Conservation (phyloP, 1,140 invertebrate species). For the Zaprionus ghesquierei region DNA sequence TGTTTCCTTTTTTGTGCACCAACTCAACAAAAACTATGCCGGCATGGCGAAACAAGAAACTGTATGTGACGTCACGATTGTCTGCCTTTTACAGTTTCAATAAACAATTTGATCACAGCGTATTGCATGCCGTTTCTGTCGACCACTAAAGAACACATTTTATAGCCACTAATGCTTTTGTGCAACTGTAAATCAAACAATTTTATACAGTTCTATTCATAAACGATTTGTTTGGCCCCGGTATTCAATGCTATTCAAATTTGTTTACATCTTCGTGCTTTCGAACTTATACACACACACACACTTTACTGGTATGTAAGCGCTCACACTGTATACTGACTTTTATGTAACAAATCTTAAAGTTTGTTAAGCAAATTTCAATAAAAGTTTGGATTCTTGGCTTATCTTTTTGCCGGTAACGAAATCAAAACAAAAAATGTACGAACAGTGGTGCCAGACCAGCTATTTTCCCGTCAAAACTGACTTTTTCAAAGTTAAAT, state of each 20-base stretch:
- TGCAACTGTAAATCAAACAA: constrained; percentile 6
- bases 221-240: constrained; percentile 37
- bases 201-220: constrained; percentile 11
- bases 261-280: constrained; percentile 25
- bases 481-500: too few relatives aligned
- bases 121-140: neutral
- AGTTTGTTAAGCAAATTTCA: neutral
- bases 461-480: too few relatives aligned
- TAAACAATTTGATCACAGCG: neutral
- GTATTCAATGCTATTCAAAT: constrained; percentile 6
- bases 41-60: neutral
- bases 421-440: neutral
- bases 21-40: neutral
- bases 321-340: neutral
- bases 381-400: neutral
- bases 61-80: constrained; percentile 16
- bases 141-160: constrained; percentile 5
- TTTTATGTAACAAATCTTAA: neutral
- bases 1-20: neutral
- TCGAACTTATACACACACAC: neutral
- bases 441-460: too few relatives aligned
- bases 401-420: neutral
- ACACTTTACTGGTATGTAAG: neutral
- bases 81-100: neutral
- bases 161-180: neutral